Evolutionary conservation across 1,140 invertebrate species (phyloP).

Genomic region (Drosophila aff.): DNA sequence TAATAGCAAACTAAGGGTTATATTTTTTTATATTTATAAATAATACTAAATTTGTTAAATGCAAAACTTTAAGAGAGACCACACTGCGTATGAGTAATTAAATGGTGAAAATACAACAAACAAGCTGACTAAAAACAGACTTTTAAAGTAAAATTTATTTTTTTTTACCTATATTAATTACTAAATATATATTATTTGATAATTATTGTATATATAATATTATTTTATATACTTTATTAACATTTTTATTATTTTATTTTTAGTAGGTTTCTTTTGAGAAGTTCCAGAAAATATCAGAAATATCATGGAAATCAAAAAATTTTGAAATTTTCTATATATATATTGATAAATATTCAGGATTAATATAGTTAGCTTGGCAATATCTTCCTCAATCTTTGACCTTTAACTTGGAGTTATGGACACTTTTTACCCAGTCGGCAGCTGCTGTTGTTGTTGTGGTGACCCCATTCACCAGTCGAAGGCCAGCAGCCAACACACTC

Average conservation of each 20-base stretch:
- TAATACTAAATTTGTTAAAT: not conserved
- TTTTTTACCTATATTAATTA: not conserved
- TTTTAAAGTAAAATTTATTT: not conserved
- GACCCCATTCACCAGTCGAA: constrained; percentile 27
- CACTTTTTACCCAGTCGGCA: not conserved
- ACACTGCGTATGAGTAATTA: constrained; percentile 16
- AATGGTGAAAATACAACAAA: not conserved
- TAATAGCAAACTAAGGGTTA: not conserved
- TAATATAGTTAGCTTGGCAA: not conserved
- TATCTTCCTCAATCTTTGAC: constrained; percentile 17
- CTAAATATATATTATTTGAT: not conserved
- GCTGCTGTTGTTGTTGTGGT: constrained; percentile 1
- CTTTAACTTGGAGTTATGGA: constrained; percentile 15
- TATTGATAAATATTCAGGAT: not conserved
- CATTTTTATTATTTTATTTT: too few relatives aligned
- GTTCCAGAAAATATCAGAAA: too few relatives aligned
- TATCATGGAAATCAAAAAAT: not conserved
- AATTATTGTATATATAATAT: not conserved
- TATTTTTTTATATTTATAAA: not conserved
- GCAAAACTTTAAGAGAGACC: too few relatives aligned
- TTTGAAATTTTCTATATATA: not conserved
- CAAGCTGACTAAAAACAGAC: not conserved
- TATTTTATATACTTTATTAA: not conserved
- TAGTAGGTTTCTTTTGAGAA: too few relatives aligned
- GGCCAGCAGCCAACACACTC: constrained; percentile 6